Evolutionary conservation across 2,888 invertebrate genomes (phyloP).

Genomic region (Ashinkailepas kermadecensis): DNA sequence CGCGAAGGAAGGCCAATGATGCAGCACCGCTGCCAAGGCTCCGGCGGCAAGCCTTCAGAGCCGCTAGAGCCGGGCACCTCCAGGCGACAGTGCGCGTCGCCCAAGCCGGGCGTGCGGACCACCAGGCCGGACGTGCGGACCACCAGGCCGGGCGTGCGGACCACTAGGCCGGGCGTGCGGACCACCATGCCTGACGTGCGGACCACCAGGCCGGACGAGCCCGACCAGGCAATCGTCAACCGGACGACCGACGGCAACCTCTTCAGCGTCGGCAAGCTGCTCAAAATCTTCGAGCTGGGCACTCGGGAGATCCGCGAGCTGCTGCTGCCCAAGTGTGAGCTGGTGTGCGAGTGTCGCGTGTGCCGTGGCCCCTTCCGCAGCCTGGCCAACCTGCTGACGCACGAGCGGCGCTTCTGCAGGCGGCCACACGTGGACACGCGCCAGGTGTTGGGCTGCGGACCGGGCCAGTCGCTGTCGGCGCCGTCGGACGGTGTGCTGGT

Average conservation of each 20-base stretch:
- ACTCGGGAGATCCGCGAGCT: conserved; percentile 54
- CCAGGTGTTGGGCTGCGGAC: not conserved
- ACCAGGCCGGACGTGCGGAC: too few species aligned
- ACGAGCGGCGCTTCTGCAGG: conserved; percentile 64
- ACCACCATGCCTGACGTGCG: too few species aligned
- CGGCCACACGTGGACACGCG: not conserved
- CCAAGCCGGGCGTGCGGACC: not conserved
- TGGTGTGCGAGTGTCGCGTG: conserved; percentile 80
- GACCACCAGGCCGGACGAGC: not conserved
- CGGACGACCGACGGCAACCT: not conserved
- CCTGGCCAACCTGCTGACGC: conserved; percentile 77
- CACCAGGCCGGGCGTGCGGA: too few species aligned
- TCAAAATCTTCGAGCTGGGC: conserved; percentile 7
- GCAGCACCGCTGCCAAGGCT: not conserved
- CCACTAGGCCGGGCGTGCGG: too few species aligned
- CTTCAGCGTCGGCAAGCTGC: conserved; percentile 14
- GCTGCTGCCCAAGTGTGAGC: conserved; percentile 72
- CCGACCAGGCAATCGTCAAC: not conserved
- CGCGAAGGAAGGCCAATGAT: not conserved
- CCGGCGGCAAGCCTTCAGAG: conserved; percentile 1
- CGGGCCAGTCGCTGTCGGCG: conserved; percentile 15
- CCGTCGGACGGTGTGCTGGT: not conserved
- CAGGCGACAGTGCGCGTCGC: not conserved
- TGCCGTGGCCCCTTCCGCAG: conserved; percentile 80
- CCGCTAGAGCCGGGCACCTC: not conserved